Conservation (phyloP, 2,797 vertebrate genomes). For the Pteropus rufus region DNA sequence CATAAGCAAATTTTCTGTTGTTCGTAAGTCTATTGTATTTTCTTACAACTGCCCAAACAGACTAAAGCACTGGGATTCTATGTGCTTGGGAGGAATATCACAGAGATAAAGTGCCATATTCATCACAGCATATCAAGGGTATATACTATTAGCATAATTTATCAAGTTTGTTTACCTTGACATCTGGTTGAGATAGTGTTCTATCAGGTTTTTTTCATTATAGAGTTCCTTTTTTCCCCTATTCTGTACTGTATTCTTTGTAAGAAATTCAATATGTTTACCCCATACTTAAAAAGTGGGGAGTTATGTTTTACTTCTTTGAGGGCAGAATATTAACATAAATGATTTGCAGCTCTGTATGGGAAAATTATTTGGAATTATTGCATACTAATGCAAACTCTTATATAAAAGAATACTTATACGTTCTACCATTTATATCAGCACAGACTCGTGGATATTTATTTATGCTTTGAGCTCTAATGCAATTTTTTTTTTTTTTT, state of each 20-base stretch:
- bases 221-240: background rate
- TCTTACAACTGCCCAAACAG: background rate
- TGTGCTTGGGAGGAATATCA: background rate
- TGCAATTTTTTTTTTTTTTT: background rate
- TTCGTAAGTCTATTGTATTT: background rate
- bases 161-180: background rate
- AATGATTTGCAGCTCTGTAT: background rate
- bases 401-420: background rate
- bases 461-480: background rate
- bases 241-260: background rate
- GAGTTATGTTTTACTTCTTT: background rate
- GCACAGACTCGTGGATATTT: background rate
- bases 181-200: background rate
- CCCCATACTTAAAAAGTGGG: background rate
- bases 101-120: background rate
- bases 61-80: background rate
- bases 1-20: background rate
- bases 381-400: background rate
- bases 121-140: background rate
- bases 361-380: background rate
- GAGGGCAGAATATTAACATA: background rate
- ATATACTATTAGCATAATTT: background rate
- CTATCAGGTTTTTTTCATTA: background rate
- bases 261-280: background rate
- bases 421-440: background rate